Percentiles rank a stretch among this genome's conserved stretches.
phyloP scores from a whole-genome alignment of 2,888 invertebrate species.

The Himalopsyche tibetana region DNA sequence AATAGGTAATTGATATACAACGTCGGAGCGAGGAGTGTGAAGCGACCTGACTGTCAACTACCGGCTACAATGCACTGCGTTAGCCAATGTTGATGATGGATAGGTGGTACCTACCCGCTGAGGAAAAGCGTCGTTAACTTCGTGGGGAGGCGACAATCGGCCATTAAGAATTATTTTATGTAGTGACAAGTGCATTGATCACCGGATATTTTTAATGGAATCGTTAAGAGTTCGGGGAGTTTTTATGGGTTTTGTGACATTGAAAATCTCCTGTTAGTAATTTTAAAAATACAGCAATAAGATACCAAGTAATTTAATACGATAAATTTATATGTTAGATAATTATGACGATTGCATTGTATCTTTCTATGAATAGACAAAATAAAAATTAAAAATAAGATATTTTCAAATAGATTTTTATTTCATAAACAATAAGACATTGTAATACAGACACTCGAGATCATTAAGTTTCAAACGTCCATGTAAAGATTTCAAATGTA shows the following conservation, averaged over 20 bases:
- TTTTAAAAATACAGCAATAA: no score
- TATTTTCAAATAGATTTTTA: no score
- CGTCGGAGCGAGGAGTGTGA: not conserved
- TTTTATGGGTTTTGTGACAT: slow-evolving; percentile 3
- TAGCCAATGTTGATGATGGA: not conserved
- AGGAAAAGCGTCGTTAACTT: slow-evolving; percentile 11
- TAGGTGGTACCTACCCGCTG: not conserved
- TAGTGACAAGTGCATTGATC: slow-evolving; percentile 10
- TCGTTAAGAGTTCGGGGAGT: not conserved
- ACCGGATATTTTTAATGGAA: slow-evolving; percentile 10
- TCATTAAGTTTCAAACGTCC: no score
- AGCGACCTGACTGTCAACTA: not conserved
- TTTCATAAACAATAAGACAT: no score
- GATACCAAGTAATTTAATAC: no score
- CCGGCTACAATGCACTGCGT: not conserved
- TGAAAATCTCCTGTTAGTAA: not conserved
- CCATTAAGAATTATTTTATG: slow-evolving; percentile 17
- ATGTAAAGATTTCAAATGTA: no score
- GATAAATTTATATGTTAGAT: no score
- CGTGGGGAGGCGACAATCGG: not conserved
- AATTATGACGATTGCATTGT: no score
- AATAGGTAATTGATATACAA: slow-evolving; percentile 45
- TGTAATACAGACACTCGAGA: no score
- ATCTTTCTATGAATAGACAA: no score
- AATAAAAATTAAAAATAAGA: no score